Conservation (phyloP, 2,113 vertebrate genomes). For the Oxyura jamaicensis region DNA sequence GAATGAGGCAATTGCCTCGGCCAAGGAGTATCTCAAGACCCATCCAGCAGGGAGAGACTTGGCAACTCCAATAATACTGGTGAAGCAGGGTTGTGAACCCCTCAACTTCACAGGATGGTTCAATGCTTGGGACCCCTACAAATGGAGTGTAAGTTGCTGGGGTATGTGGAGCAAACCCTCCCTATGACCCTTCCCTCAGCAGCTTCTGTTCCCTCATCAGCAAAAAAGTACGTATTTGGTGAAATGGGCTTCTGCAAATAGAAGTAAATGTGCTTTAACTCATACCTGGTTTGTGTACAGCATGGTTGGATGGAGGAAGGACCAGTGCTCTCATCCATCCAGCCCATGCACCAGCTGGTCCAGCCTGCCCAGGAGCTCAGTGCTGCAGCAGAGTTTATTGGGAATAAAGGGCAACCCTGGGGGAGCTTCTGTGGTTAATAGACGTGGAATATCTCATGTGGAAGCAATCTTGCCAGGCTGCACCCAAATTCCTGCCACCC, state of each 20-base stretch:
- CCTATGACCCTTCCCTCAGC: not conserved
- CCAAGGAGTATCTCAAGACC: slow-evolving; percentile 83
- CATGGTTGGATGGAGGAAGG: rapidly evolving
- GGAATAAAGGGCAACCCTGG: not conserved
- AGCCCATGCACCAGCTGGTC: not conserved
- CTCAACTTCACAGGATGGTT: slow-evolving; percentile 93
- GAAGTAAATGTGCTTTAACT: not conserved
- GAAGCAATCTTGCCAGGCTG: not conserved
- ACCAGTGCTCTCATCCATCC: not conserved
- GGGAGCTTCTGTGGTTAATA: not conserved
- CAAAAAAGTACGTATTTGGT: not conserved
- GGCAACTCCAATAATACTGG: slow-evolving; percentile 79
- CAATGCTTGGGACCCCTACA: slow-evolving; percentile 89
- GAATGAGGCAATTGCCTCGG: slow-evolving; percentile 75
- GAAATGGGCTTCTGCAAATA: not conserved
- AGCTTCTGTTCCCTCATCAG: not conserved
- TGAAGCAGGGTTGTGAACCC: slow-evolving; percentile 89
- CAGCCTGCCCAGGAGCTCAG: not conserved
- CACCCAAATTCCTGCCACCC: not conserved
- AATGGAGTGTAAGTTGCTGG: slow-evolving; percentile 87
- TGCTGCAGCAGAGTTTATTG: not conserved
- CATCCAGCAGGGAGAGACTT: slow-evolving; percentile 86
- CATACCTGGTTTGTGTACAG: not conserved
- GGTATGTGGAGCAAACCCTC: not conserved
- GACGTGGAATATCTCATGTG: rapidly evolving